Base-by-base conservation (phyloP, 2,888 invertebrate species). In the Ceraclea dissimilis region DNA sequence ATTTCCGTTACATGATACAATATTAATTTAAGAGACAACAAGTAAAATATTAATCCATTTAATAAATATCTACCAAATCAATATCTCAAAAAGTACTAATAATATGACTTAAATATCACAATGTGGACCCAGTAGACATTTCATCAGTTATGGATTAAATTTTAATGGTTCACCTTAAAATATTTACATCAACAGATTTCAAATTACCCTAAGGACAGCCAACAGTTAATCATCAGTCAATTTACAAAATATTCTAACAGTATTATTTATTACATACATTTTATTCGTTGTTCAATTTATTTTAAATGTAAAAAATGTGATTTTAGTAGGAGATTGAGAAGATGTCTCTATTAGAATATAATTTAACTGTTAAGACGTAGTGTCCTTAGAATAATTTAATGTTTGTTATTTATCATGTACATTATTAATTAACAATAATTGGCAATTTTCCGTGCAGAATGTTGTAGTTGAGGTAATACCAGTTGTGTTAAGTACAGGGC, bases 401-500 rank as follows among this genome's bases (percentile, higher is more conserved):
- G 16, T 39, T 16, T 39, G 39, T 39, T 39, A 8, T 46, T 49
- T 49, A 50, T 48, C 18, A 19, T 16, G 13, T 19, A 13, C 13
- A 44, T 21, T n/a, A 48, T 34, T 46, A 47, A 48, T 49, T 33
- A 53, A 53, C 52, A 53, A 53, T 44, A 53, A 31, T 53, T 54
- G 22, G 43, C 49, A 48, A 54, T 49, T 49, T 54, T 49, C 19
- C 49, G 21, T 22, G 39, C 48, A 48, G 49, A 48, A 49, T 48
- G 46, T 39, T 54, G 39, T 49, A 49, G 21, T 22, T 49, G 31
- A 48, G 54, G 49, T 34, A 49, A 54, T 22, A 34, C 48, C 8
- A 46, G 13, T 48, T 34, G 54, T 54, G 33, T 54, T 54, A 54
- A 54, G 54, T 54, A 54, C 54, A 54, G 53, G 46, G 49, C 46